Evolutionary conservation across 2,113 vertebrate species (phyloP).

Genomic region (Sialia sialis): DNA sequence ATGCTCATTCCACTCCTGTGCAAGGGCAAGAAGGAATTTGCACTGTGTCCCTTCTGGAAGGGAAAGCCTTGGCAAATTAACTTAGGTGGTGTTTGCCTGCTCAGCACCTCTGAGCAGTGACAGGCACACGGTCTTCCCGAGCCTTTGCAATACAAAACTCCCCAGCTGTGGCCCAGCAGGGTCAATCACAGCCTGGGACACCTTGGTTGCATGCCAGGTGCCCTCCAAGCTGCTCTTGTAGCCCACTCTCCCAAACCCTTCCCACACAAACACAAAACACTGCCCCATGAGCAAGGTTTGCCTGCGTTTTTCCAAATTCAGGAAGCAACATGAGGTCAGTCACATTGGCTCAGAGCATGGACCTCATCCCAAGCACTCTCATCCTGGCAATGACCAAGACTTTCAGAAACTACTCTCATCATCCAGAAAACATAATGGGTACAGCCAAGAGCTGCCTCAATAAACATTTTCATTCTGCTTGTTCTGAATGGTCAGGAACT

Average conservation of each 20-base stretch:
- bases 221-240: not conserved
- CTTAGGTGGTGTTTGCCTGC: not conserved
- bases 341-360: not conserved
- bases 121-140: not conserved
- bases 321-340: not conserved
- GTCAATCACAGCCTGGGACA: no score
- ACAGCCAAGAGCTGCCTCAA: not conserved
- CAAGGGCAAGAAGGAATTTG: not conserved
- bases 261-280: not conserved
- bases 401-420: not conserved
- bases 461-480: not conserved
- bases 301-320: not conserved
- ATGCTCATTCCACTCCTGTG: rapidly evolving
- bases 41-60: not conserved
- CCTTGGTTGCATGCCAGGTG: not conserved
- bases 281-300: not conserved
- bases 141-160: not conserved
- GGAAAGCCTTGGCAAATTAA: not conserved
- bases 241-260: not conserved
- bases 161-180: not conserved
- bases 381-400: not conserved
- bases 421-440: not conserved
- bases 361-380: not conserved
- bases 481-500: not conserved
- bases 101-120: not conserved